Evolutionary conservation across 2,888 invertebrate species (phyloP), one percentile per base, ranked within the genome.

Genomic region (Lycophotia porphyrea): DNA sequence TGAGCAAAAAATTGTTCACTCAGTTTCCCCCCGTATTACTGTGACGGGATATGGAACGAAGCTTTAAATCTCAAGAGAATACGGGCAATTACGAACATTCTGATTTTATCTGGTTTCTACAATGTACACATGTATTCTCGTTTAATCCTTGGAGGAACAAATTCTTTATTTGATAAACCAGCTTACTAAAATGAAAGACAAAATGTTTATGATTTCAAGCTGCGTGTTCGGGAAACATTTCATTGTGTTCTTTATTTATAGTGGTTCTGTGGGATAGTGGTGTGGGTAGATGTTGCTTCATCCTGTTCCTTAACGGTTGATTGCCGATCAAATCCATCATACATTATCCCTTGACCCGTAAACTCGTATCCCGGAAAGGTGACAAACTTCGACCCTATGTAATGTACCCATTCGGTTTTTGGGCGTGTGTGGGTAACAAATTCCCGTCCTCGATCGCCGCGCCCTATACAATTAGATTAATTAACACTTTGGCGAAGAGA

Each of bases 1-100:
- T 80, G 89, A 89, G 86, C 88, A 92, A 92, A 92, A 92, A 92
- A 90, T 86, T 83, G 84, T 86, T 87, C 86, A 88, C 87, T 89
- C 82, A 86, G 82, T 80, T 87, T 80, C 74, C 76, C 74, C 76
- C 71, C 87, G 84, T 81, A 84, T 88, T 86, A 86, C 84, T 73
- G 78, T 80, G 81, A 79, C 76, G 82, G 84, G 75, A 82, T 77
- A 82, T 77, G 80, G 83, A 85, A 80, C 81, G 81, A 79, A 81
- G 85, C 86, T 85, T 84, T 81, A 83, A 86, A 85, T 88, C 88
- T 81, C 86, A 64, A 77, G 84, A 81, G 88, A 87, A 87, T 84
- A 85, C 79, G 67, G 87, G 81, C 85, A 88, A 89, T 88, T 85
- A 88, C 85, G 76, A 80, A 84, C 79, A 86, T 84, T 86, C 87